A percentile compares a stretch with the other conserved stretches of the same genome.
Evolutionary conservation across 2,888 invertebrate genomes (phyloP).

Genomic region (Sesia bembeciformis): DNA sequence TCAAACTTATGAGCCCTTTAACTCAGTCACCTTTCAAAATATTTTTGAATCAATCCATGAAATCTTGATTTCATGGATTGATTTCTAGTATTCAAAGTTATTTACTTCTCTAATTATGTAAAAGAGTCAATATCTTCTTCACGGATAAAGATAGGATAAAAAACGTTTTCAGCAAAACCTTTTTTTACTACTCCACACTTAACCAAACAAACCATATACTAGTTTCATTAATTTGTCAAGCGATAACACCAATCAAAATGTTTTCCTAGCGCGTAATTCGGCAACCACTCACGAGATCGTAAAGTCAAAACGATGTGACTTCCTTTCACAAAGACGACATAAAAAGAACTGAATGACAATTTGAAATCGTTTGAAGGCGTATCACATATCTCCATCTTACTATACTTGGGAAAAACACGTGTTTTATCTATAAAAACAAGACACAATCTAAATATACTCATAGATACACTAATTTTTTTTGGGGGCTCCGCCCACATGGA

Average conservation of each 20-base stretch:
- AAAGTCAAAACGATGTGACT: constrained; percentile 24
- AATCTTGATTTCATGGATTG: no score
- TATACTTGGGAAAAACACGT: not conserved
- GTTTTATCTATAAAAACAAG: constrained; percentile 4
- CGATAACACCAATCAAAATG: not conserved
- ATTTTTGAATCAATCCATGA: no score
- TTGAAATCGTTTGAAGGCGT: constrained; percentile 35
- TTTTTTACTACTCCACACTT: no score
- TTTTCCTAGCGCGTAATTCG: constrained; percentile 25
- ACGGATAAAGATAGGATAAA: no score
- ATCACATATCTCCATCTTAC: constrained; percentile 30
- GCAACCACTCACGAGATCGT: constrained; percentile 32
- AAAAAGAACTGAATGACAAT: constrained; percentile 1
- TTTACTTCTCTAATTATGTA: no score
- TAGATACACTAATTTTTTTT: no score
- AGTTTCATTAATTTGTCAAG: not conserved
- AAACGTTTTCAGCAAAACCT: no score
- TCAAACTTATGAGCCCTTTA: no score
- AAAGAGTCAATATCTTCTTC: no score
- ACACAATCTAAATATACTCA: not conserved
- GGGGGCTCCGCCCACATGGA: no score
- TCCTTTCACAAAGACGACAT: constrained; percentile 15
- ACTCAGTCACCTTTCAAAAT: no score
- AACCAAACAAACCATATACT: not conserved
- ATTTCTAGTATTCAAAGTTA: no score